These are phyloP conservation scores for Callopanchax toddi DNA, from an alignment of 2,113 vertebrate species.

Conservation along the genomic window DNA sequence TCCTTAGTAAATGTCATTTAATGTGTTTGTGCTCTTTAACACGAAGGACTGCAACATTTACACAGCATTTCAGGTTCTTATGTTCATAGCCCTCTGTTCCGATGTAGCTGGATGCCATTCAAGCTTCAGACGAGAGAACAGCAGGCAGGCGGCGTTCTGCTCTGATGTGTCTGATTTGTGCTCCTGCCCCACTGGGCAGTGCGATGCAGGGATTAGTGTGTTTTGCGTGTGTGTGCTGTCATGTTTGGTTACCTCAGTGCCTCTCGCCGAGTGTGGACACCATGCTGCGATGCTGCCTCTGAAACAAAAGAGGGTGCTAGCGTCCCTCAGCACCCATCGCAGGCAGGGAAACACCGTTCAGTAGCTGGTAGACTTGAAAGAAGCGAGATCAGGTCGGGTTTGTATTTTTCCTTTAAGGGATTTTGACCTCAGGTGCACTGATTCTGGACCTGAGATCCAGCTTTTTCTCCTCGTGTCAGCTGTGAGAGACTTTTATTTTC, in stretches of 20 bases:
- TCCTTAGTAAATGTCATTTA: constrained; percentile 75
- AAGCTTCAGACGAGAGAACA: constrained; percentile 32
- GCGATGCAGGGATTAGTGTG: constrained; percentile 63
- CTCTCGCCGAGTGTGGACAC: constrained; percentile 42
- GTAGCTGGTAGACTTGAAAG: constrained; percentile 44
- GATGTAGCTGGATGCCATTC: constrained; percentile 35
- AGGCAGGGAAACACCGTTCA: constrained; percentile 49
- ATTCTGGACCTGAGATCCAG: constrained; percentile 49
- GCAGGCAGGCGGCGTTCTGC: constrained; percentile 31
- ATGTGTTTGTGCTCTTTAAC: constrained; percentile 76
- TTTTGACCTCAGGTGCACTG: constrained; percentile 57
- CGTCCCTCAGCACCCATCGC: constrained; percentile 51
- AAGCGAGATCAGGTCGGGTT: constrained; percentile 48
- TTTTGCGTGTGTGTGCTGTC: constrained; percentile 65
- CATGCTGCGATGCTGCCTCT: constrained; percentile 56
- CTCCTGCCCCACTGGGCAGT: constrained; percentile 10
- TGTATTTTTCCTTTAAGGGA: constrained; percentile 46
- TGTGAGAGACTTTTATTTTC: constrained; percentile 17
- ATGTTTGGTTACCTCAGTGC: constrained; percentile 74
- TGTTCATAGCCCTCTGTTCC: constrained; percentile 40
- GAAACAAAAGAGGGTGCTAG: constrained; percentile 68
- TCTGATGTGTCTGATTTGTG: constrained; percentile 37
- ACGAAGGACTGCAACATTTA: constrained; percentile 80
- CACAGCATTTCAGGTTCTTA: constrained; percentile 74
- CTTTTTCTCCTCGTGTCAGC: constrained; percentile 7